phyloP scores from a whole-genome alignment of 2,797 vertebrate genomes.

The Typhlichthys subterraneus region DNA sequence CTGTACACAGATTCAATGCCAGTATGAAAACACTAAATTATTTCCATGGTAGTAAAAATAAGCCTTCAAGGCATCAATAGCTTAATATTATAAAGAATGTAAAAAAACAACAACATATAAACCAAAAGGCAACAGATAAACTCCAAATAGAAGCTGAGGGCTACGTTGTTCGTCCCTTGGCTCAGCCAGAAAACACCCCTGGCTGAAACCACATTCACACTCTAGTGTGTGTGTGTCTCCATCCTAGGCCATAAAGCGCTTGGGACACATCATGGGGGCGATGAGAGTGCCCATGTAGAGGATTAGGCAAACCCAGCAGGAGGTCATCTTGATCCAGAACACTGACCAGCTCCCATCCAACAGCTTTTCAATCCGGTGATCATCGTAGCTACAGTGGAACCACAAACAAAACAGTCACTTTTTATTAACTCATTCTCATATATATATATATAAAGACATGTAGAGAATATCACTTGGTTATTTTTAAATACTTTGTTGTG shows the following conservation, averaged over 20 bases:
- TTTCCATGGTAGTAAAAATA: conserved; percentile 57
- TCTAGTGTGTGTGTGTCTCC: conserved; percentile 6
- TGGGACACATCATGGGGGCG: conserved; percentile 88
- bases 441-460: not conserved
- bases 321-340: conserved; percentile 97
- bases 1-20: conserved; percentile 10
- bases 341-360: conserved; percentile 90
- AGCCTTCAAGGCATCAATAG: conserved; percentile 61
- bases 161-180: conserved; percentile 53
- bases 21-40: not conserved
- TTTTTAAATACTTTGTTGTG: not conserved
- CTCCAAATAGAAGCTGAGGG: conserved; percentile 40
- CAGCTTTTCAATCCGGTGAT: conserved; percentile 89
- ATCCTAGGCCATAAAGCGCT: conserved; percentile 87
- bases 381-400: conserved; percentile 80
- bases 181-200: conserved; percentile 37
- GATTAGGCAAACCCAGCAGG: conserved; percentile 91
- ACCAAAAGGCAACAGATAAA: conserved; percentile 68
- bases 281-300: conserved; percentile 89
- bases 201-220: conserved; percentile 23
- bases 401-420: too few species aligned
- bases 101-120: conserved; percentile 38
- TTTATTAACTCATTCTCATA: too few species aligned
- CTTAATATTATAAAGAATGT: conserved; percentile 55
- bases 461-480: not conserved